Conservation (phyloP, 1,140 invertebrate genomes). For the Harpegnathos saltator region DNA sequence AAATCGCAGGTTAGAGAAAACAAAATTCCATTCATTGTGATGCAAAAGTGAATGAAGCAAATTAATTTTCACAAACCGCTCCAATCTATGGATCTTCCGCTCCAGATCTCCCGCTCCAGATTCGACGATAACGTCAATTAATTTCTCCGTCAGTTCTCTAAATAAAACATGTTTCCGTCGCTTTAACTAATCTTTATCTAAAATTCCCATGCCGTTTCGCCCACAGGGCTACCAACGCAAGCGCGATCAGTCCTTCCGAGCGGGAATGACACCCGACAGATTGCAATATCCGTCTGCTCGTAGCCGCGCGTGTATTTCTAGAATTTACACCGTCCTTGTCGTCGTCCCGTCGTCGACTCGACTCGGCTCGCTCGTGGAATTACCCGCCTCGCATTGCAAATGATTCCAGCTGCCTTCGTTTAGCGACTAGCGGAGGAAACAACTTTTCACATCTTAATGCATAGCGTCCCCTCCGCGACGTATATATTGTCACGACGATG, state of each 20-base stretch:
- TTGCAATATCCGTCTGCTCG: constrained; percentile 37
- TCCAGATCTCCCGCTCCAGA: too few species aligned
- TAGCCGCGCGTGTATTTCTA: constrained; percentile 33
- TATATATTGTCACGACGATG: constrained; percentile 56
- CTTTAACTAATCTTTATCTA: background rate
- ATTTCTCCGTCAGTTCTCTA: background rate
- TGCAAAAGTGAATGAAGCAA: too few species aligned
- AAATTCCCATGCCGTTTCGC: constrained; percentile 28
- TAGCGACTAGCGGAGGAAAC: constrained; percentile 55
- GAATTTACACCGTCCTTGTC: constrained; percentile 26
- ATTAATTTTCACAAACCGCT: too few species aligned
- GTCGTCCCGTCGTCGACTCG: too few species aligned
- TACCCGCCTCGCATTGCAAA: constrained; percentile 56
- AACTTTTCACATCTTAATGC: constrained; percentile 61
- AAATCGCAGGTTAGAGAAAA: too few species aligned
- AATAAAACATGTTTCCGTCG: constrained; percentile 8
- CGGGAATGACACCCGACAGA: constrained; percentile 34
- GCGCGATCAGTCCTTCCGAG: constrained; percentile 9
- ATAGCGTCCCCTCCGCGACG: constrained; percentile 45
- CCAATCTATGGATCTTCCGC: too few species aligned
- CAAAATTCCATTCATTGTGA: too few species aligned
- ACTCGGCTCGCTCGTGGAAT: constrained; percentile 10
- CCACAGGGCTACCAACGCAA: background rate
- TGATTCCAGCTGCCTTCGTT: constrained; percentile 51
- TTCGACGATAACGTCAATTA: background rate